These are phyloP conservation scores for Numenius arquata DNA, from an alignment of 2,113 vertebrate species.

Conservation along the genomic window DNA sequence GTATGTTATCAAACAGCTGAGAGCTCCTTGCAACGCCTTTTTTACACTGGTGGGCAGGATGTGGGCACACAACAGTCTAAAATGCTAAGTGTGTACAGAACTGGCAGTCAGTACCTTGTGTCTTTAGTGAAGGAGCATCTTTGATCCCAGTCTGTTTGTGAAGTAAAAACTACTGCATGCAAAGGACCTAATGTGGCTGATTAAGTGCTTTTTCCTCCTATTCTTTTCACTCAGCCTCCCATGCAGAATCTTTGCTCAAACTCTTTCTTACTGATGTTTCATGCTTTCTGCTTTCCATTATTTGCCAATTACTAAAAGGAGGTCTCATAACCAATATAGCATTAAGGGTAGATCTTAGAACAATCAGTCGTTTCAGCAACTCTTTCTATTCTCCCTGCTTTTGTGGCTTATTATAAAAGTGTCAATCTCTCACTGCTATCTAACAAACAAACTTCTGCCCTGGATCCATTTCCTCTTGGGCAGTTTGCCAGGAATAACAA, in stretches of 20 bases:
- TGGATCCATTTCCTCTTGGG: constrained; percentile 71
- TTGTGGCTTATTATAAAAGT: constrained; percentile 60
- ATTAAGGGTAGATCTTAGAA: constrained; percentile 4
- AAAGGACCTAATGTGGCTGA: not conserved
- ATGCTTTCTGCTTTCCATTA: constrained; percentile 29
- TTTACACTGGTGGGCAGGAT: not conserved
- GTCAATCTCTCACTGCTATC: constrained; percentile 57
- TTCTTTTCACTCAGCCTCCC: constrained; percentile 5
- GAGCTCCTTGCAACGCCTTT: not conserved
- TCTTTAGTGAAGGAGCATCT: not conserved
- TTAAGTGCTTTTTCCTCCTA: not conserved
- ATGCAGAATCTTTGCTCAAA: not conserved
- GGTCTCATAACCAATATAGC: not conserved
- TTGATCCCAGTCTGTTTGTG: not conserved
- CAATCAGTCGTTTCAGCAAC: constrained; percentile 29
- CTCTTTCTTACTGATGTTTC: not conserved
- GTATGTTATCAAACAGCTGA: not conserved
- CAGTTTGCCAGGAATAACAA: constrained; percentile 77
- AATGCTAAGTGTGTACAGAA: constrained; percentile 20
- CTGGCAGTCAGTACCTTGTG: not conserved
- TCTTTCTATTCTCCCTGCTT: constrained; percentile 39
- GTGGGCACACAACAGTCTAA: not conserved
- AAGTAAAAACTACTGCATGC: not conserved
- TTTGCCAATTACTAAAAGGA: constrained; percentile 40
- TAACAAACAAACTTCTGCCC: constrained; percentile 62